Conservation (phyloP, 1,140 invertebrate species). For the Thaumatotibia leucotreta region DNA sequence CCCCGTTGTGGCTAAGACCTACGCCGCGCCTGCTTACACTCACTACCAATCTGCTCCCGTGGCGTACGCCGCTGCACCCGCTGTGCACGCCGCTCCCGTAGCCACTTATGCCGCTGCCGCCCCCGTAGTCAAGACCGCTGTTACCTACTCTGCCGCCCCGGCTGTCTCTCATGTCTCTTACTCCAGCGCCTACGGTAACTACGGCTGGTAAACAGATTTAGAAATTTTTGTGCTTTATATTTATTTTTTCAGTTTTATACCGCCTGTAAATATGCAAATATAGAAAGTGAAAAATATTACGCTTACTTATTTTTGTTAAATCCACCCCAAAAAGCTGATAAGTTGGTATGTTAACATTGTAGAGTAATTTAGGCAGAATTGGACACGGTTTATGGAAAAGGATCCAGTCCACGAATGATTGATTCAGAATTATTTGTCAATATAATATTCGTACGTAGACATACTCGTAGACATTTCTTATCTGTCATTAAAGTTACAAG, state of each 20-base stretch:
- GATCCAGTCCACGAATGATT: too few species aligned
- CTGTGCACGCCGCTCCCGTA: constrained; percentile 22
- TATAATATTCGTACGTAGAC: too few species aligned
- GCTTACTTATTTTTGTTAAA: not conserved
- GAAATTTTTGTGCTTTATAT: not conserved
- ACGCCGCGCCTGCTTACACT: constrained; percentile 24
- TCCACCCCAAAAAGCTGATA: too few species aligned
- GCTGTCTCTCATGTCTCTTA: constrained; percentile 48
- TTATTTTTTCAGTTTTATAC: constrained; percentile 14
- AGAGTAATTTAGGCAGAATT: too few species aligned
- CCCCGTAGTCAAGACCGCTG: constrained; percentile 26
- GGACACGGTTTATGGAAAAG: too few species aligned
- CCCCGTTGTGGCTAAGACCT: constrained; percentile 14
- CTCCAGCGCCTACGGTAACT: constrained; percentile 39
- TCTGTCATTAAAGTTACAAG: too few species aligned
- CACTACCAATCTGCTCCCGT: constrained; percentile 15
- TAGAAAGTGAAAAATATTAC: constrained; percentile 13
- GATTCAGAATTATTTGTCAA: too few species aligned
- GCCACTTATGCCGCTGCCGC: constrained; percentile 24
- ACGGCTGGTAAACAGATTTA: constrained; percentile 36
- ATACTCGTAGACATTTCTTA: too few species aligned
- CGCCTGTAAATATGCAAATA: constrained; percentile 13
- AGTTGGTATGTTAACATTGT: too few species aligned
- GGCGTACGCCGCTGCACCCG: constrained; percentile 4
- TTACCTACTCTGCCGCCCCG: constrained; percentile 43